A percentile compares a stretch with the other conserved stretches of the same genome.
Evolutionary conservation across 1,140 invertebrate genomes (phyloP).

Genomic region (Luehdorfia chinensis): DNA sequence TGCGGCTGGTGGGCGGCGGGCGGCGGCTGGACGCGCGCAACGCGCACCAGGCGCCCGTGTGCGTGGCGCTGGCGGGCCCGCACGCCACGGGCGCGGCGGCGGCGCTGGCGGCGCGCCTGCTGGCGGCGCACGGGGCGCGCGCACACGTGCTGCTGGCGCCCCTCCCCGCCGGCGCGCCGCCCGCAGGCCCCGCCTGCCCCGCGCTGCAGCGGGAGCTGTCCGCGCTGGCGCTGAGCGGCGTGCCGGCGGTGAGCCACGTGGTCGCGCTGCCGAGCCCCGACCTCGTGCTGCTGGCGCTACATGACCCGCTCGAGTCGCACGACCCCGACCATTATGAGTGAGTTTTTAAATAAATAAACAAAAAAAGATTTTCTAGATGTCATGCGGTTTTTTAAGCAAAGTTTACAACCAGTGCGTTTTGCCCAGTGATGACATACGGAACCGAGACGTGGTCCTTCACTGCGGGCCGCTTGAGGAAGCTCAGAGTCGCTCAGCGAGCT

Average conservation of each 20-base stretch:
- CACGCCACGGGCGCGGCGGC: slow-evolving; percentile 81
- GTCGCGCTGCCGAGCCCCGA: slow-evolving; percentile 84
- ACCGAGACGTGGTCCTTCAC: too few species aligned
- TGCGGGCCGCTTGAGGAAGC: too few species aligned
- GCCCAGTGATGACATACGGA: too few species aligned
- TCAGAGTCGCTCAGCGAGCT: too few species aligned
- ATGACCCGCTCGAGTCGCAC: slow-evolving; percentile 81
- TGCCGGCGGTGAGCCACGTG: slow-evolving; percentile 77
- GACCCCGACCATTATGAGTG: slow-evolving; percentile 55
- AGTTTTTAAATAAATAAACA: too few species aligned
- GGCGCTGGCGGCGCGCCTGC: slow-evolving; percentile 86
- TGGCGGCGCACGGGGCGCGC: slow-evolving; percentile 87
- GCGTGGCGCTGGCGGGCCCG: slow-evolving; percentile 81
- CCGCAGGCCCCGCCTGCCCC: slow-evolving; percentile 13
- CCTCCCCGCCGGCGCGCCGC: neutral
- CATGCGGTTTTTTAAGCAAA: too few species aligned
- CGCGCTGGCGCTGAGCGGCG: slow-evolving; percentile 22
- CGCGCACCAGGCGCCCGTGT: slow-evolving; percentile 86
- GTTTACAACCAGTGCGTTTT: too few species aligned
- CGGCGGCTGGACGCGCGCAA: slow-evolving; percentile 85
- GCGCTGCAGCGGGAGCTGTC: slow-evolving; percentile 24
- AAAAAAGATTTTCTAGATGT: too few species aligned
- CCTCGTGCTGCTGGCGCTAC: slow-evolving; percentile 89
- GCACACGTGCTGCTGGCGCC: slow-evolving; percentile 30
- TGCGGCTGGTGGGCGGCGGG: slow-evolving; percentile 88